A percentile compares a stretch with the other conserved stretches of the same genome.
Conservation (phyloP, 1,140 invertebrate species). For the Meteorus sp. region DNA sequence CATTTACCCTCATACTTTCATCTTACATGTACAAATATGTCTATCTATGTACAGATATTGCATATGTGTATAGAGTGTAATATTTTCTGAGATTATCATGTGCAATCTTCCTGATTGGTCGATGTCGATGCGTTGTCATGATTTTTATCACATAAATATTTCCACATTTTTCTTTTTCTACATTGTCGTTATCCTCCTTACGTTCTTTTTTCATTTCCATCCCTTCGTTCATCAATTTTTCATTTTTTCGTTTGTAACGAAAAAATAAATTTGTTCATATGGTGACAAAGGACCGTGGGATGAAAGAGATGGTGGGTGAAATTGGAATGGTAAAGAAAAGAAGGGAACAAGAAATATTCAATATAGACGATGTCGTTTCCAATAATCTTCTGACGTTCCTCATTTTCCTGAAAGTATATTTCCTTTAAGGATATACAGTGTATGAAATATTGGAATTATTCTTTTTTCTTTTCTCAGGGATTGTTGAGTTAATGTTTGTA, state of each 20-base stretch:
- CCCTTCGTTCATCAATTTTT: too few species aligned
- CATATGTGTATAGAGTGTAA: too few species aligned
- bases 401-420: conserved; percentile 9
- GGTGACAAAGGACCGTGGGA: too few species aligned
- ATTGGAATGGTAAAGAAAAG: too few species aligned
- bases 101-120: conserved; percentile 10
- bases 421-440: neutral
- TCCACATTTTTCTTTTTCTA: neutral
- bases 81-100: conserved; percentile 8
- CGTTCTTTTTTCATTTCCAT: neutral
- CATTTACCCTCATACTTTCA: too few species aligned
- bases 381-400: conserved; percentile 16
- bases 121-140: conserved; percentile 11
- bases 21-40: too few species aligned
- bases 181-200: neutral
- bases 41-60: too few species aligned
- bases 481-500: too few species aligned
- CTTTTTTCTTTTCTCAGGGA: neutral
- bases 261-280: too few species aligned
- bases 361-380: neutral
- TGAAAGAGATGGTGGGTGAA: too few species aligned
- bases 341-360: too few species aligned
- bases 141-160: neutral
- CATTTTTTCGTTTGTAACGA: too few species aligned
- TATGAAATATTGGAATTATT: neutral